A percentile compares a stretch with the other conserved stretches of the same genome.
phyloP scores from a whole-genome alignment of 2,888 invertebrate species.

The Hoplodrina blanda region DNA sequence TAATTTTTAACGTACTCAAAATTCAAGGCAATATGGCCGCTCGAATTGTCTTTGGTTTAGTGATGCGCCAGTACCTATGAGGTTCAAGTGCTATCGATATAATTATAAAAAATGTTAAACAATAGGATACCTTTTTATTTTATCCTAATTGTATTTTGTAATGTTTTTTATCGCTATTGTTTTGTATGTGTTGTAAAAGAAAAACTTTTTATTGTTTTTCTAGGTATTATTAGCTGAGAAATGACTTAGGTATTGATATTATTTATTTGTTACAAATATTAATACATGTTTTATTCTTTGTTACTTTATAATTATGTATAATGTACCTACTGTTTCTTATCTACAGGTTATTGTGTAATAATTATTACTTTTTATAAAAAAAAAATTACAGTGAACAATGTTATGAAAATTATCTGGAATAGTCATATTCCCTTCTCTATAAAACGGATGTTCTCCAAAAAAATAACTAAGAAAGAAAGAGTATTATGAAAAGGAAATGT shows the following conservation, averaged over 20 bases:
- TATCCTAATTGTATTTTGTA: too few species aligned
- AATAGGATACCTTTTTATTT: too few species aligned
- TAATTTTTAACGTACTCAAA: background rate
- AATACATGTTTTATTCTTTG: too few species aligned
- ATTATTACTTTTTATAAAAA: background rate
- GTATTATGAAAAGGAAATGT: background rate
- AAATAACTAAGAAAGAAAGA: background rate
- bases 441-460: constrained; percentile 9
- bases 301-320: too few species aligned
- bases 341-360: too few species aligned
- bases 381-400: constrained; percentile 31
- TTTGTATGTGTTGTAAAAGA: too few species aligned
- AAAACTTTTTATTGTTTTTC: too few species aligned
- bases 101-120: background rate
- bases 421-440: background rate
- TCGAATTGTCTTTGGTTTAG: background rate
- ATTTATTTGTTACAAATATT: too few species aligned
- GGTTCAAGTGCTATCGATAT: background rate
- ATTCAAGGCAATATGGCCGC: background rate
- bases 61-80: background rate
- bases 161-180: too few species aligned
- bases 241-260: too few species aligned
- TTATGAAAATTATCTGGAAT: background rate
- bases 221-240: too few species aligned
- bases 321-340: background rate